Conservation (phyloP, 2,888 invertebrate species). For the Xestia rhomboidea region DNA sequence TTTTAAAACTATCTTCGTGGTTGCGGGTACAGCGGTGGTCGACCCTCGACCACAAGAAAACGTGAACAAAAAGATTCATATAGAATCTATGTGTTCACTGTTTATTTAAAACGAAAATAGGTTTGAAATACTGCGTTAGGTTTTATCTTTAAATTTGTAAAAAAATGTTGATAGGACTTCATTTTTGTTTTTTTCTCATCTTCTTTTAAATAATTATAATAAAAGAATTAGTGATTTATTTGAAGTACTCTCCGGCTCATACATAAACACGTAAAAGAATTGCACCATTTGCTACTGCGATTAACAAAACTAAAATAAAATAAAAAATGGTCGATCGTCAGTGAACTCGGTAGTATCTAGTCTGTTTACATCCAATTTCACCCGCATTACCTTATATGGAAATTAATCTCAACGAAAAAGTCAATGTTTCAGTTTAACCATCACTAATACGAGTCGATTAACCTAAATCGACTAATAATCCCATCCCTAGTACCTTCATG, state of each 20-base stretch:
- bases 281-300: neutral
- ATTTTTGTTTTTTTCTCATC: neutral
- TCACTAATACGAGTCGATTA: slow-evolving; percentile 25
- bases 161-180: neutral
- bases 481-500: slow-evolving; percentile 22
- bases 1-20: slow-evolving; percentile 43
- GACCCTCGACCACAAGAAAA: slow-evolving; percentile 53
- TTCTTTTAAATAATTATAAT: neutral
- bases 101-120: slow-evolving; percentile 8
- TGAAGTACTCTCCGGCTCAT: neutral
- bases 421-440: neutral
- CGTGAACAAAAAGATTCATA: slow-evolving; percentile 33
- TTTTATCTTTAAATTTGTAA: neutral
- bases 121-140: neutral
- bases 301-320: neutral
- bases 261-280: neutral
- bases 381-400: neutral
- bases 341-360: neutral
- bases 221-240: neutral
- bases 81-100: neutral
- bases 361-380: neutral
- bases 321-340: too few species aligned
- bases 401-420: neutral
- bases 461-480: slow-evolving; percentile 15
- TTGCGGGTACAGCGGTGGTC: slow-evolving; percentile 35